Evolutionary conservation across 1,140 invertebrate genomes (phyloP).

Genomic region (Nomia melanderi): DNA sequence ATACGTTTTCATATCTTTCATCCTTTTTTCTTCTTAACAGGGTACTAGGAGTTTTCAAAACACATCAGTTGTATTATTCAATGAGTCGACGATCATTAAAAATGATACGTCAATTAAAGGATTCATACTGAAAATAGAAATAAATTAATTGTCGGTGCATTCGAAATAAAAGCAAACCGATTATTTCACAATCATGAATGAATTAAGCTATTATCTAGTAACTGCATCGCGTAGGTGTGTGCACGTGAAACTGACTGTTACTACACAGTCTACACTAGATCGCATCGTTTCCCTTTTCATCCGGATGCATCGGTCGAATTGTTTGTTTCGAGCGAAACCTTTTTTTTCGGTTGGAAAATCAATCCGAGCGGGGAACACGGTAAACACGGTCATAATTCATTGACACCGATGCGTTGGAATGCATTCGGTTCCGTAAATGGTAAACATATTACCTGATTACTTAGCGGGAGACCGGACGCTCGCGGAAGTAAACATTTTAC

Average conservation of each 20-base stretch:
- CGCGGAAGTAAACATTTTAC: constrained; percentile 7
- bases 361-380: not conserved
- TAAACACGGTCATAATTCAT: not conserved
- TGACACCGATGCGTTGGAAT: not conserved
- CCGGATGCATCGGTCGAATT: not conserved
- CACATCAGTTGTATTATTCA: too few species aligned
- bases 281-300: not conserved
- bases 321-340: not conserved
- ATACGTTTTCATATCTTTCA: not conserved
- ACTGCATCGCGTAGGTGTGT: too few species aligned
- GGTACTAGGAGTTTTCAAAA: too few species aligned
- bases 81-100: too few species aligned
- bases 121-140: too few species aligned
- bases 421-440: not conserved
- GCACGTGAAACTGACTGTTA: too few species aligned
- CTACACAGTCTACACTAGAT: too few species aligned
- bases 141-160: too few species aligned
- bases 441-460: constrained; percentile 9
- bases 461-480: not conserved
- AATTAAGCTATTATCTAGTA: too few species aligned
- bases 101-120: too few species aligned
- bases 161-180: too few species aligned
- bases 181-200: too few species aligned
- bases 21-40: not conserved
- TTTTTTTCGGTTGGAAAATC: not conserved